Evolutionary conservation across 2,888 invertebrate species (phyloP), one percentile per base, ranked within the genome.

Genomic region (Leptogaster cylindrica): DNA sequence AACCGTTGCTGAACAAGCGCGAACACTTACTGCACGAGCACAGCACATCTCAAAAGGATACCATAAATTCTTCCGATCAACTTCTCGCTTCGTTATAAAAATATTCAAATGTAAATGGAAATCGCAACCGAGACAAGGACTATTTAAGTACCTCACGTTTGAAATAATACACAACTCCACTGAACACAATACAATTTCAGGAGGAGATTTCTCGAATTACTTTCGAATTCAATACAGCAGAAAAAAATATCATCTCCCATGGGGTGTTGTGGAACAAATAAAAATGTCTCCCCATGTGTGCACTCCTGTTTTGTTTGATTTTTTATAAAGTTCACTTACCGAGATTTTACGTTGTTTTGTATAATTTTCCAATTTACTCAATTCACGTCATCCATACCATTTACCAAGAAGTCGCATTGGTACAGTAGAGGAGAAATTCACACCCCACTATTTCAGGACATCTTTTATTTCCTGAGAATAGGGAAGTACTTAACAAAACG

Each of bases 261-360:
- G 61, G 61, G 61, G 44, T 44, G 44, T 25, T 27, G 28, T 44
- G 18, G 27, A 44, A 31, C n/a, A 44, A 61, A 48, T 48, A 64
- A 64, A 64, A 33, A 64, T 48, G 25, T 16, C 33, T 48, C 46
- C 64, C 46, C 64, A 64, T 48, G 33, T 48, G 64, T 33, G 31
- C 46, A n/a, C n/a, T 33, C 20, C 7, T 48, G 44, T 12, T 33
- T 10, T 20, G 12, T 6, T 33, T 46, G 27, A 48, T 64, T 64
- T n/a, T n/a, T 64, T 64, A 64, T 64, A 48, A 44, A 64, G 48
- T 64, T 64, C 64, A 64, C 64, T 48, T 64, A 64, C 64, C 48
- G 48, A 64, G 48, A 64, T 64, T 64, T 64, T 44, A 23, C n/a
- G n/a, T 48, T 33, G 64, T 64, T 64, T 64, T 64, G 64, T 48